phyloP scores from a whole-genome alignment of 2,113 vertebrate genomes.

The Apaloderma vittatum region DNA sequence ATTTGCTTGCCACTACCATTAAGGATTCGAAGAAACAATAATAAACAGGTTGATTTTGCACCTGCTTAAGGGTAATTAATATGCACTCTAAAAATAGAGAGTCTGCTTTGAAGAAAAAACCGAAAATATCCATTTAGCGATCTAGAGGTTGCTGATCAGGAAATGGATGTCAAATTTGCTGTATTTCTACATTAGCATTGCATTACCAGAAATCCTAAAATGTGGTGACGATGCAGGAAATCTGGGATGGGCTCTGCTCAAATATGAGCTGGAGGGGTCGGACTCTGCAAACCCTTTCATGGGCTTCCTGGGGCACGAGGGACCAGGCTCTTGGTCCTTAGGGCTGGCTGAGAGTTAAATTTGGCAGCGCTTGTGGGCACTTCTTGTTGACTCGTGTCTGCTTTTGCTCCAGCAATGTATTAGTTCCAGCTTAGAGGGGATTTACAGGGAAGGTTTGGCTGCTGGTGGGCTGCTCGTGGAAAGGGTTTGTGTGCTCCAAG shows the following conservation, averaged over 20 bases:
- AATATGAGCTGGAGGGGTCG: neutral
- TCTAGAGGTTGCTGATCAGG: conserved; percentile 12
- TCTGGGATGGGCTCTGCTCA: neutral
- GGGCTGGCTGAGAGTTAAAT: too few relatives aligned
- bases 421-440: neutral
- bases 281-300: neutral
- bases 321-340: too few relatives aligned
- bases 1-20: conserved; percentile 74
- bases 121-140: neutral
- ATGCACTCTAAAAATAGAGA: conserved; percentile 65
- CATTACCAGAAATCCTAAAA: neutral
- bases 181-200: neutral
- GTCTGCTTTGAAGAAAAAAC: conserved; percentile 23
- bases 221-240: rapidly evolving
- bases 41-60: conserved; percentile 79
- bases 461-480: neutral
- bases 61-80: conserved; percentile 80
- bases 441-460: neutral
- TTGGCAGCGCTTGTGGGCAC: neutral
- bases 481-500: neutral
- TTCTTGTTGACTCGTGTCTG: neutral
- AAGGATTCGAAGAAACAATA: conserved; percentile 76
- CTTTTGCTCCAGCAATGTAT: neutral
- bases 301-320: too few relatives aligned
- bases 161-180: neutral